Base-by-base conservation (phyloP, 64 coral and sea anemone genomes). In the Orbicella faveolata region DNA sequence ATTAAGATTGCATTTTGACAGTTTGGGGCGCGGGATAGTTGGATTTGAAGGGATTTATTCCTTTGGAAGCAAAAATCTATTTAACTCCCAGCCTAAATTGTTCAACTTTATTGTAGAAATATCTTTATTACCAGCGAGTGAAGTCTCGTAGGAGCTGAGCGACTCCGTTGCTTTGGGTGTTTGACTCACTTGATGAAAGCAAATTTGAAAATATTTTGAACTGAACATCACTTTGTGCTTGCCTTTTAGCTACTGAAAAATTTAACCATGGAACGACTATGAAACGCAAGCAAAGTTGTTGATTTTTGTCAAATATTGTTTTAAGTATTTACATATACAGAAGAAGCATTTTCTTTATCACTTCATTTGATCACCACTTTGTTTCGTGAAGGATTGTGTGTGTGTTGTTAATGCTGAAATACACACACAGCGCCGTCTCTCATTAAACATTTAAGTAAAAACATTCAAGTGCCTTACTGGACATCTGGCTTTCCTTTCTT, bases 11-110 rank as follows among this genome's bases (percentile, higher is more conserved):
- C 39, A 85, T 25, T 44, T 70, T 70, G 21, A 48, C 44, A 48
- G 61, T 73, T 72, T 73, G 20, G 57, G 82, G 82, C 65, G 82
- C 64, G 82, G 36, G 25, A 52, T 85, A 44, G 23, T 14, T 72
- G 12, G 72, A 69, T 85, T 72, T 67, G 19, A 11, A 67, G 12
- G 18, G 6, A 41, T 18, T 62, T 2, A 64, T 11, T 10, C 36
- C 30, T 70, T 57, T 55, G 16, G 18, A 44, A 23, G 65, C 36
- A 34, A 83, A 73, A 85, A 85, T 73, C 16, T 20, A 67, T 13
- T 15, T 52, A 37, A 18, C 55, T 33, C 14, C 34, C 16, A 59
- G 12, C 55, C 15, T 59, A 15, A 59, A n/a, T 70, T n/a, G 20
- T 52, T 16, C 25, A 52, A 85, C 10, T 4, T 9, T 9, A 21